These are phyloP conservation scores for Hapalemur alaotrensis DNA, from an alignment of 2,797 vertebrate genomes.

Conservation along the genomic window DNA sequence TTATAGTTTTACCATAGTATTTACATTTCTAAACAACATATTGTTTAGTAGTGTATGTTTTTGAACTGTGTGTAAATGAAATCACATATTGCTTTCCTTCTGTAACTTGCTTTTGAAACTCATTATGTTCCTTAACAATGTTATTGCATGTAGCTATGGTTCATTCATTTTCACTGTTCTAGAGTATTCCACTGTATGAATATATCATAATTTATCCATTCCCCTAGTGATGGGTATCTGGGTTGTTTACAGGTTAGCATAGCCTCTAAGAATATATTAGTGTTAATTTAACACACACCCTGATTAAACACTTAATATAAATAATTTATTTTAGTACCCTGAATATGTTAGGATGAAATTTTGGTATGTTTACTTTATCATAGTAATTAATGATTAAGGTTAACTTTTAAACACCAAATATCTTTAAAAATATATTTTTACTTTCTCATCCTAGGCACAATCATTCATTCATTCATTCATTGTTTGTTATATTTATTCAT, in stretches of 20 bases:
- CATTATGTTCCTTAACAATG: background rate
- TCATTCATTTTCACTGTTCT: slow-evolving; percentile 14
- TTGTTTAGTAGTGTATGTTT: background rate
- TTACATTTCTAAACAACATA: background rate
- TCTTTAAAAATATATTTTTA: slow-evolving; percentile 24
- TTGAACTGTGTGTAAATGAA: background rate
- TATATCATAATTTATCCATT: background rate
- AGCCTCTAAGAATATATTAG: slow-evolving; percentile 12
- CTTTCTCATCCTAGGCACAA: background rate
- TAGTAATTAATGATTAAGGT: background rate
- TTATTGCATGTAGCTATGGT: background rate
- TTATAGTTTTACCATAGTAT: background rate
- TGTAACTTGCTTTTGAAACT: slow-evolving; percentile 19
- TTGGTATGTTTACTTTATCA: background rate
- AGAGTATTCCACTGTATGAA: background rate
- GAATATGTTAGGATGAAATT: slow-evolving; percentile 35
- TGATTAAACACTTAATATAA: background rate
- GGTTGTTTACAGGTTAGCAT: background rate
- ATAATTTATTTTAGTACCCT: background rate
- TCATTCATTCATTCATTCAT: background rate
- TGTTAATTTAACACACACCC: background rate
- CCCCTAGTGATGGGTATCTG: background rate
- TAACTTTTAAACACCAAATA: background rate
- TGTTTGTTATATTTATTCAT: slow-evolving; percentile 14
- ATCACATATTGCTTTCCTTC: background rate